These are phyloP conservation scores for Falco biarmicus DNA, from an alignment of 2,797 vertebrate genomes.

Conservation along the genomic window DNA sequence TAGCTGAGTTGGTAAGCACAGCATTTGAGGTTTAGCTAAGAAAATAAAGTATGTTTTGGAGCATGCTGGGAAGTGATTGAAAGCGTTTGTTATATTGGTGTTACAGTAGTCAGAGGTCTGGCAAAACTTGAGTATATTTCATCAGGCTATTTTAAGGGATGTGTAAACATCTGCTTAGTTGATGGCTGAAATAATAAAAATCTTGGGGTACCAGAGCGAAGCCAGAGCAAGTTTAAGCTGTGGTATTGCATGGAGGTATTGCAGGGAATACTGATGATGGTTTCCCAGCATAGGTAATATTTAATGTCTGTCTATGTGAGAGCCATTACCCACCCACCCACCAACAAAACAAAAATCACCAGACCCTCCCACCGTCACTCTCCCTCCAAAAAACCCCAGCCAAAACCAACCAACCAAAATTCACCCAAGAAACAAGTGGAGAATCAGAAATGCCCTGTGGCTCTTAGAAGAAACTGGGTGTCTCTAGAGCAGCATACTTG, in stretches of 20 bases:
- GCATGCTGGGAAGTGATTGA: background rate
- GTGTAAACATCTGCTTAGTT: background rate
- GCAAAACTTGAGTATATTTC: background rate
- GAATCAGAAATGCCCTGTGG: background rate
- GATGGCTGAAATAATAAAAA: background rate
- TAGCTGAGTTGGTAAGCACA: background rate
- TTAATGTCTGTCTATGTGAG: background rate
- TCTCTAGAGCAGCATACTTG: background rate
- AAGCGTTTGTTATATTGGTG: background rate
- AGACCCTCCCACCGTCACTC: fast-evolving
- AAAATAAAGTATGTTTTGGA: background rate
- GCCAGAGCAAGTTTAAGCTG: slow-evolving; percentile 6
- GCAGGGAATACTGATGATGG: background rate
- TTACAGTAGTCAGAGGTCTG: background rate
- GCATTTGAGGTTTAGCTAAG: background rate
- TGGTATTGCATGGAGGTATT: background rate
- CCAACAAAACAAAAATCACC: background rate
- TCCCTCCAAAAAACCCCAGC: background rate
- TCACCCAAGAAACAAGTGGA: fast-evolving
- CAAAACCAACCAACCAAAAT: background rate
- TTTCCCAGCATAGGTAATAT: background rate
- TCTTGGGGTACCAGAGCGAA: background rate
- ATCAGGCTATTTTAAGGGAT: background rate
- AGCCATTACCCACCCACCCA: background rate
- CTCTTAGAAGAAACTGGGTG: background rate